Evolutionary conservation across 53 echinoderm and acorn worm species (phyloP).

Genomic region (Mesocentrotus franciscanus): DNA sequence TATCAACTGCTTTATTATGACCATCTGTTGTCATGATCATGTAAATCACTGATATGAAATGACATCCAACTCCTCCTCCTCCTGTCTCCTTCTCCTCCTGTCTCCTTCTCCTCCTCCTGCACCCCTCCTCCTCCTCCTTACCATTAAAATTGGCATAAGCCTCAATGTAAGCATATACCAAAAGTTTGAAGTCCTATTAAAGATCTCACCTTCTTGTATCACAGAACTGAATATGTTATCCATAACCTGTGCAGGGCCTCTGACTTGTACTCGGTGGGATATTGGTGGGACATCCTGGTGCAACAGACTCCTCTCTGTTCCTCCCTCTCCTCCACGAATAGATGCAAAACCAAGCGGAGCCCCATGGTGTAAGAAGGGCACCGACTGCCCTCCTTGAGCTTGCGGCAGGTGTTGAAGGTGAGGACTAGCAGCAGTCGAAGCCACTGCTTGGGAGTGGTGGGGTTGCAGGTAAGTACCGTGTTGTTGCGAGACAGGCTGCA

Average conservation of each 20-base stretch:
- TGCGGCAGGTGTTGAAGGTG: background rate
- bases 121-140: no score
- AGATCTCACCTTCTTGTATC: background rate
- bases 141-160: no score
- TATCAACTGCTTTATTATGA: background rate
- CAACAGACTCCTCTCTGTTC: background rate
- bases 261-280: background rate
- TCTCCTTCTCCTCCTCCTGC: no score
- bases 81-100: no score
- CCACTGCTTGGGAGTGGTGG: background rate
- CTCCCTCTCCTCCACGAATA: background rate
- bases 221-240: background rate
- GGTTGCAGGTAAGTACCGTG: conserved; percentile 24
- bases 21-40: no score
- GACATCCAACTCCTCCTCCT: no score
- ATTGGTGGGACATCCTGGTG: background rate
- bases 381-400: background rate
- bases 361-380: background rate
- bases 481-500: conserved; percentile 29
- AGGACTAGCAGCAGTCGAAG: background rate
- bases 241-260: background rate
- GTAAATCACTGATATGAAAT: no score
- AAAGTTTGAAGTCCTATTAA: background rate
- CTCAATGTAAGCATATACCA: no score
- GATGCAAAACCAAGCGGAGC: background rate